Evolutionary conservation across 2,113 vertebrate genomes (phyloP), one percentile per base, ranked within the genome.

Genomic region (Scartelaos histophorus): DNA sequence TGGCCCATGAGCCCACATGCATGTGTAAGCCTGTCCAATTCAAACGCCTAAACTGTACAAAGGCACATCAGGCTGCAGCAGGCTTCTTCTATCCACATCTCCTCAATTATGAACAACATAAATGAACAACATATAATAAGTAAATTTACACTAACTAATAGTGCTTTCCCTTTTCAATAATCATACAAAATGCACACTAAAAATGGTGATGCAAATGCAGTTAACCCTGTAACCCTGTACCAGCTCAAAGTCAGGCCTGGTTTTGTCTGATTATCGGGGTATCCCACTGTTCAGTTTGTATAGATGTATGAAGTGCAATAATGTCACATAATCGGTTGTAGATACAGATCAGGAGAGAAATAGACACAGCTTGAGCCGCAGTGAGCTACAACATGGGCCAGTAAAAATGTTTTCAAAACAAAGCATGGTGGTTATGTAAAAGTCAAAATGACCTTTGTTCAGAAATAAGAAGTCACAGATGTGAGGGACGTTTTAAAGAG

Each of bases 341-440:
- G 25, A 60, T 29, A 29, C 13, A 57, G n/a, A 3, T 13, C 11
- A 57, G 57, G 34, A 60, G 34, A 60, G 57, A 65, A 73, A 75
- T 82, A 79, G 76, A 82, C 74, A 82, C 88, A 89, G 85, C 83
- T 80, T 85, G 85, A 80, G n/a, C 78, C 76, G 89, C 90, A 84
- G 83, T 81, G 72, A 84, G 82, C 83, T 74, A 85, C 43, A 72
- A 82, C 83, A 73, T 17, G 71, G 70, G 71, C 60, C 10, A 15
- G 61, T 34, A n/a, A n/a, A 24, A 53, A 76, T 85, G 84, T 88
- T 88, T 87, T 86, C 69, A 85, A 82, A 91, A 90, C 85, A 89
- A 82, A 83, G 82, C 72, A 2, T 88, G 85, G 75, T 66, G 65
- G 74, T 88, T 88, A 74, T 72, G 54, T 80, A 85, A 82, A 79